Base-by-base conservation (phyloP, 2,113 vertebrate species). In the Charadrius vociferus region DNA sequence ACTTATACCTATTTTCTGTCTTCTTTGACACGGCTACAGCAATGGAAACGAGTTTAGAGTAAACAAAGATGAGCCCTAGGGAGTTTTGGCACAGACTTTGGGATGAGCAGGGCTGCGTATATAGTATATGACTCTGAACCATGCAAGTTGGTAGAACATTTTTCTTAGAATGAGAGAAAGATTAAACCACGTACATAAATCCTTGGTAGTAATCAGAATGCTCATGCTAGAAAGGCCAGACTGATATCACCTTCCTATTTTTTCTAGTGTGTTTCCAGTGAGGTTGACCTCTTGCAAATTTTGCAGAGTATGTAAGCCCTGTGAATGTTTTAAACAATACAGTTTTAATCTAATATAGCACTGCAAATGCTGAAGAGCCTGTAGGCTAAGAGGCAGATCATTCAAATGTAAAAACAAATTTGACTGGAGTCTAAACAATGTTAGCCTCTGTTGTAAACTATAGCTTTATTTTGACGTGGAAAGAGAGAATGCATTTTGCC, bases 211-310 rank as follows among this genome's bases (percentile, higher is more conserved):
- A 84, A 79, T 20, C 14, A 90, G 27, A 79, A 81, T 20, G 16
- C 21, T 80, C 30, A 19, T 41, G 61, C 45, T 45, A 65, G 52
- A 74, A 86, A 56, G 39, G 29, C 5, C 3, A 66, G n/a, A 8
- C 45, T 61, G 89, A 52, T 36, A 84, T 7, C 83, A 98, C 98
- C 55, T 98, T 99, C 99, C 98, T 90, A 98, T 98, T 93, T 93
- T 98, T 97, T 98, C 97, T 97, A 98, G 98, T 7, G 82, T 93
- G 96, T 99, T 99, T 92, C 98, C 98, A 68, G 98, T 96, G 47
- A 99, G 98, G 86, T 97, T 99, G 82, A 99, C 98, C 95, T 99
- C 99, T 88, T 95, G 98, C 74, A 99, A 98, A 67, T 99, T 98
- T 91, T 96, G 93, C 91, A 98, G 98, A 37, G 87, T 96, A 17